A percentile compares a stretch with the other conserved stretches of the same genome.
Conservation (phyloP, 2,113 vertebrate genomes). For the Probosciger aterrimus region DNA sequence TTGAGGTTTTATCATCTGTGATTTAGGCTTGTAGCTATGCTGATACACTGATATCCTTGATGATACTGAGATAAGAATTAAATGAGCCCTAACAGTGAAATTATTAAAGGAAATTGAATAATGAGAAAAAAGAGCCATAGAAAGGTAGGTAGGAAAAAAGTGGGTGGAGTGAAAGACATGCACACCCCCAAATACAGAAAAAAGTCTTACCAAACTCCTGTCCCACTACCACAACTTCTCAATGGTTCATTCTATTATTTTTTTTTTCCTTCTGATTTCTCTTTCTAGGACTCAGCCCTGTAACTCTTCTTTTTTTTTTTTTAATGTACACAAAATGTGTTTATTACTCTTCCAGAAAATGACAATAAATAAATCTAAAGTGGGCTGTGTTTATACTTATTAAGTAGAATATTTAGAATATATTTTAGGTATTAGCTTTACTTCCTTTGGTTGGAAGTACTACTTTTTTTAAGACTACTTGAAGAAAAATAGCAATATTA, state of each 20-base stretch:
- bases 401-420: background rate
- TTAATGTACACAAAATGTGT: background rate
- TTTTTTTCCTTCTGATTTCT: background rate
- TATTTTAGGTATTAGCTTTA: background rate
- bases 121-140: background rate
- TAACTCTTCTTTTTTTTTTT: background rate
- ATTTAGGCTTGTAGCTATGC: background rate
- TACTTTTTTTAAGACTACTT: background rate
- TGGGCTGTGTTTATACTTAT: background rate
- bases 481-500: background rate
- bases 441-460: background rate
- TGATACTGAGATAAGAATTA: background rate
- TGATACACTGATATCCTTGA: background rate
- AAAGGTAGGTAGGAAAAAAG: background rate
- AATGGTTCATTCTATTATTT: background rate
- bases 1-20: background rate
- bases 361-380: background rate
- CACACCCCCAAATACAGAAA: rapidly evolving
- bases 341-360: background rate
- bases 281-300: background rate
- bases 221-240: background rate
- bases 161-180: background rate
- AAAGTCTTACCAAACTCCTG: background rate
- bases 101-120: background rate
- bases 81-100: background rate